These are phyloP conservation scores for Vespertilio murinus DNA, from an alignment of 2,797 vertebrate species.

Conservation along the genomic window DNA sequence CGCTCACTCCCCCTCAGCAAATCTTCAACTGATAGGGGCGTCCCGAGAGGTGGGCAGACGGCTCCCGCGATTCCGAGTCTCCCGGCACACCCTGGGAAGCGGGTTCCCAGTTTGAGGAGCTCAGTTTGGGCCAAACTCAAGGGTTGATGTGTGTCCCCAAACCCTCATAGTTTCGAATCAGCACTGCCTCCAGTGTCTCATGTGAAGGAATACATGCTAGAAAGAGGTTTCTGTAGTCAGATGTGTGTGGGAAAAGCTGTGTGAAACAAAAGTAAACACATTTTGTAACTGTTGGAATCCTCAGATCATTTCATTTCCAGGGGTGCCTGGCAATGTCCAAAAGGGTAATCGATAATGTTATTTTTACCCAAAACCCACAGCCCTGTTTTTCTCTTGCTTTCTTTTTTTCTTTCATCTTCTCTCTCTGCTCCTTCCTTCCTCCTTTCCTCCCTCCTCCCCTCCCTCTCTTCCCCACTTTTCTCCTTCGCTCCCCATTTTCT, in stretches of 20 bases:
- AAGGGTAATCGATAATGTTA: neutral
- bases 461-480: rapidly evolving
- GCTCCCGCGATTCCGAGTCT: neutral
- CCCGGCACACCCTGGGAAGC: neutral
- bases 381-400: neutral
- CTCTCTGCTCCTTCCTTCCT: rapidly evolving
- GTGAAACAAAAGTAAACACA: conserved; percentile 41
- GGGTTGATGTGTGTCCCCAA: neutral
- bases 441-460: rapidly evolving
- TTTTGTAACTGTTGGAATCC: conserved; percentile 37
- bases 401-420: neutral
- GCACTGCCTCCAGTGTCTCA: neutral
- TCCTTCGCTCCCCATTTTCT: rapidly evolving
- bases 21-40: neutral
- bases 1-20: neutral
- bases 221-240: neutral
- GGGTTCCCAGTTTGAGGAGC: neutral
- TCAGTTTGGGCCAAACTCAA: neutral
- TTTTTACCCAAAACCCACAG: neutral
- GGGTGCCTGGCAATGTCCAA: neutral
- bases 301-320: conserved; percentile 36
- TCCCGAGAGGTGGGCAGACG: neutral
- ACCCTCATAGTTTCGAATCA: neutral
- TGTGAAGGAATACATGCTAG: neutral
- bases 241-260: conserved; percentile 15